Base-by-base conservation (phyloP, 2,888 invertebrate genomes). In the Trilocha varians region DNA sequence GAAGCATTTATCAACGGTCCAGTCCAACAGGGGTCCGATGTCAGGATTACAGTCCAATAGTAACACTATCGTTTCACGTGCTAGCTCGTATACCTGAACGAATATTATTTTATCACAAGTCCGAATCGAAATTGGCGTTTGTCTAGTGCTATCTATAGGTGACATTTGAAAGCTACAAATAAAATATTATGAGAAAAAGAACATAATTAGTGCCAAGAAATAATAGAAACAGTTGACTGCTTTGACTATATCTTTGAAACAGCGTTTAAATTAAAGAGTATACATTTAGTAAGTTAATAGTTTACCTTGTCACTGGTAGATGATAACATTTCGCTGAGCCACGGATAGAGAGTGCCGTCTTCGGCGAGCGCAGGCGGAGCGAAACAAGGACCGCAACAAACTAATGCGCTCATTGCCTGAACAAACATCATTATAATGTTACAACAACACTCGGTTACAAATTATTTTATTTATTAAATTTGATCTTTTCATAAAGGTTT, bases 1-100 rank as follows among this genome's bases (percentile, higher is more conserved):
- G 76, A 97, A 99, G 76, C 99, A 99, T 43, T 97, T 91, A 84
- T 98, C 97, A 38, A 99, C 97, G 1, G 97, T 94, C 99, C 99
- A 99, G 78, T 99, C 99, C 36, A 99, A 85, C 40, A 99, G 83
- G 4, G 94, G 90, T 0, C 95, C 94, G 53, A 94, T 93, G 70
- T 97, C 97, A 0, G 97, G 94, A 82, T 98, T 99, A 63, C 96
- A 95, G 76, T 99, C 98, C 51, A 99, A 82, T 36, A 99, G 85
- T 36, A 98, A 86, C 2, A 98, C 95, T 16, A 98, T 94, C 0
- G 98, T 98, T 76, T 98, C 97, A 36, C 97, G 92, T 0, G 95
- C 97, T 59, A 99, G 82, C 54, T 92, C 91, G 77, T 96, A 95
- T 54, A 97, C 92, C 97, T 97, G 65, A 9, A 34, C 18, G 14